Conservation (phyloP, 2,113 vertebrate genomes). For the Otus sunia region DNA sequence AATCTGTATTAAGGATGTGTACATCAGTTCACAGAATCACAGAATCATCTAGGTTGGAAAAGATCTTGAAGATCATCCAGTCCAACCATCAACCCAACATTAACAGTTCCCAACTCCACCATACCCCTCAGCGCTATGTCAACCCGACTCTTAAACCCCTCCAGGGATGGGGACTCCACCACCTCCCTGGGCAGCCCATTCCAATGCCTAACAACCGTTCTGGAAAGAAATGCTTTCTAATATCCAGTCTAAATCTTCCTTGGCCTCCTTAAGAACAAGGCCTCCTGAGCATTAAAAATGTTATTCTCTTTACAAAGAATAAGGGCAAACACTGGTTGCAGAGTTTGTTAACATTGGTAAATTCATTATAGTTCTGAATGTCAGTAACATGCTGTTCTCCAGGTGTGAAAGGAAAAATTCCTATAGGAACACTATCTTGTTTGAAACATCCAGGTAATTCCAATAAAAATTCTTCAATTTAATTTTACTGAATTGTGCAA, state of each 20-base stretch:
- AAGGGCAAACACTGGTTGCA: not conserved
- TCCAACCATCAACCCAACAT: too few species aligned
- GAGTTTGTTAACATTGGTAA: not conserved
- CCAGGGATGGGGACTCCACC: too few species aligned
- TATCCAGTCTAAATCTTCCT: too few species aligned
- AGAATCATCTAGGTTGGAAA: too few species aligned
- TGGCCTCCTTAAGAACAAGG: not conserved
- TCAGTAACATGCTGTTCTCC: not conserved
- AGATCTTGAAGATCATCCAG: too few species aligned
- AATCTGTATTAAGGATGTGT: not conserved
- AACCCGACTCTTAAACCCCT: too few species aligned
- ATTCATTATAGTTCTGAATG: not conserved
- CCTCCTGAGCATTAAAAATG: not conserved
- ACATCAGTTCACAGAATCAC: not conserved
- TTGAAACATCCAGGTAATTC: not conserved
- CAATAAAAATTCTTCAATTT: not conserved
- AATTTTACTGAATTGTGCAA: not conserved
- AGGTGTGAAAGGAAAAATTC: not conserved
- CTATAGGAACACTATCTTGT: not conserved
- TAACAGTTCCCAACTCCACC: too few species aligned
- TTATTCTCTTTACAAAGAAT: not conserved
- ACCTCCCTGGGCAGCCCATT: too few species aligned
- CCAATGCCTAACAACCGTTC: too few species aligned
- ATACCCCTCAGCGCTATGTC: too few species aligned
- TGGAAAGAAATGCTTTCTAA: too few species aligned